Conservation (phyloP, 1,140 invertebrate genomes). For the Caerostris darwini region DNA sequence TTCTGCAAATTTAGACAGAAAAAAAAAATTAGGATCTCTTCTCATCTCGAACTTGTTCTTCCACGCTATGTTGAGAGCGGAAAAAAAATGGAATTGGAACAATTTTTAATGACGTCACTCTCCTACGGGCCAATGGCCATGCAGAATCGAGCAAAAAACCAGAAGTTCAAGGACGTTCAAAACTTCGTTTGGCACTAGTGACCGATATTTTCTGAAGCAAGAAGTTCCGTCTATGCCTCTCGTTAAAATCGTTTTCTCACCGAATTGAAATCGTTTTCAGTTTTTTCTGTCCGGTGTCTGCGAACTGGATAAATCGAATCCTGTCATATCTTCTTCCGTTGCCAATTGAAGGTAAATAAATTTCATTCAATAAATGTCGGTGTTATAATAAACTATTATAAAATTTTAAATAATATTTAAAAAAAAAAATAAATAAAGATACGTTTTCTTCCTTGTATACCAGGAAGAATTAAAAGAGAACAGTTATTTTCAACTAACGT, state of each 20-base stretch:
- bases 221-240: slow-evolving; percentile 54
- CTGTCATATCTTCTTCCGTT: neutral
- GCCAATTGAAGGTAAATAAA: neutral
- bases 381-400: neutral
- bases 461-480: slow-evolving; percentile 1
- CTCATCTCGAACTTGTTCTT: slow-evolving; percentile 22
- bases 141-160: slow-evolving; percentile 24
- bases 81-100: slow-evolving; percentile 64
- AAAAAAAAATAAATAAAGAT: neutral
- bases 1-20: neutral
- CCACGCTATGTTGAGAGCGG: slow-evolving; percentile 12
- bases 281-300: neutral
- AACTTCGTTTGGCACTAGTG: slow-evolving; percentile 56
- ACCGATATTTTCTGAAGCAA: slow-evolving; percentile 58
- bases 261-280: slow-evolving; percentile 1
- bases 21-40: neutral
- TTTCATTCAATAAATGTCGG: slow-evolving; percentile 1
- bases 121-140: slow-evolving; percentile 68
- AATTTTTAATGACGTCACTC: slow-evolving; percentile 57
- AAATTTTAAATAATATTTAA: neutral
- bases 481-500: neutral
- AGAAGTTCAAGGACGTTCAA: slow-evolving; percentile 75
- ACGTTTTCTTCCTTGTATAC: neutral
- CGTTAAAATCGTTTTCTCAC: slow-evolving; percentile 1
- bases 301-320: slow-evolving; percentile 27